Percentiles rank a stretch among this genome's conserved stretches.
Evolutionary conservation across 1,140 invertebrate species (phyloP).

Genomic region (Drosophila trapezifrons): DNA sequence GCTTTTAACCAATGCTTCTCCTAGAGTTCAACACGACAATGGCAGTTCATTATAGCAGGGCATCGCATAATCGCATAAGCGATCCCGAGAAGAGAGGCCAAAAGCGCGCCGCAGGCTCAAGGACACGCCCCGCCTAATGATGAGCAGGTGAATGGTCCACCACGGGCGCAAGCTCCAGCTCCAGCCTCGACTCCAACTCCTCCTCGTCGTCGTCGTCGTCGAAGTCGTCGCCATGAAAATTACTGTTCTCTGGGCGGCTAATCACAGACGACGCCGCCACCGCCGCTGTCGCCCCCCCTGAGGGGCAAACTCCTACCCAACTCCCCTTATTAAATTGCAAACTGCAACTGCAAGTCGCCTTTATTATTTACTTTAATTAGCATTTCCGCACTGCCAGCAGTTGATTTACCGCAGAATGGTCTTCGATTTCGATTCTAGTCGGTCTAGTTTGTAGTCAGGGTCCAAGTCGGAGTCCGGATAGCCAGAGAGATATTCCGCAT

Average conservation of each 20-base stretch:
- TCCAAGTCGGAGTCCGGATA: background rate
- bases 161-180: slow-evolving; percentile 45
- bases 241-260: slow-evolving; percentile 59
- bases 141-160: slow-evolving; percentile 60
- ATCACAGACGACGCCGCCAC: slow-evolving; percentile 73
- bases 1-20: slow-evolving; percentile 11
- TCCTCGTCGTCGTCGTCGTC: slow-evolving; percentile 20
- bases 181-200: background rate
- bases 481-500: slow-evolving; percentile 68
- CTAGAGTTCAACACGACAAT: slow-evolving; percentile 55
- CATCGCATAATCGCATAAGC: slow-evolving; percentile 48
- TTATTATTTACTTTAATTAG: slow-evolving; percentile 82
- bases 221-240: slow-evolving; percentile 57
- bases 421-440: slow-evolving; percentile 10
- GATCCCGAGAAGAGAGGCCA: slow-evolving; percentile 34
- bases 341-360: slow-evolving; percentile 41
- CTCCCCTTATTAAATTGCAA: slow-evolving; percentile 18
- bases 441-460: slow-evolving; percentile 22
- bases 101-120: slow-evolving; percentile 53
- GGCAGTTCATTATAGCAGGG: slow-evolving; percentile 51
- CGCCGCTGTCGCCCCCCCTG: slow-evolving; percentile 45
- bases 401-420: slow-evolving; percentile 37
- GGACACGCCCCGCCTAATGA: slow-evolving; percentile 75
- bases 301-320: background rate
- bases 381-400: slow-evolving; percentile 63